Evolutionary conservation across 2,113 vertebrate species (phyloP).

Genomic region (Heptranchias perlo): DNA sequence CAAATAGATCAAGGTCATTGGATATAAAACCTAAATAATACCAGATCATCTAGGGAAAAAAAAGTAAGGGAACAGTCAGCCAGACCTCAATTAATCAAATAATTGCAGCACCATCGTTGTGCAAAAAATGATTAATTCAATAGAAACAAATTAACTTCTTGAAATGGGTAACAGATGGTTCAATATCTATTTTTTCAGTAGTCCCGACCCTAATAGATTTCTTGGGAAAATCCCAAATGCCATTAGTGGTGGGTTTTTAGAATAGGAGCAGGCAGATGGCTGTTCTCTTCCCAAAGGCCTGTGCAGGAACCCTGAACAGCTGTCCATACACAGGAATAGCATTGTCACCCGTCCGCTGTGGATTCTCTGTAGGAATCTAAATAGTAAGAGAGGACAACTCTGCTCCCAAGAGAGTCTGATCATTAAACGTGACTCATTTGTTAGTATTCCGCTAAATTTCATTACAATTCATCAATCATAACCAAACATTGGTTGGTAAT

Average conservation of each 20-base stretch:
- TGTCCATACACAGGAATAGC: constrained; percentile 20
- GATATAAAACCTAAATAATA: not conserved
- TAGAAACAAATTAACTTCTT: constrained; percentile 33
- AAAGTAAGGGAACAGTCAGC: not conserved
- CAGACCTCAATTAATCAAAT: not conserved
- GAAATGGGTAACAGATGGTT: constrained; percentile 36
- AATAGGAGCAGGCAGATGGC: constrained; percentile 18
- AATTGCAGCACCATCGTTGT: not conserved
- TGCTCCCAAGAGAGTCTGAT: constrained; percentile 2
- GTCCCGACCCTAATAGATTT: constrained; percentile 22
- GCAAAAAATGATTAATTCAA: constrained; percentile 5
- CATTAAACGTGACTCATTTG: not conserved
- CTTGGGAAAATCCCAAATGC: constrained; percentile 34
- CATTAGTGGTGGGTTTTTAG: constrained; percentile 13
- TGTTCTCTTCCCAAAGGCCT: not conserved
- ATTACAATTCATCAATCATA: constrained; percentile 1
- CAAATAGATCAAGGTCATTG: not conserved
- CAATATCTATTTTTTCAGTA: constrained; percentile 11
- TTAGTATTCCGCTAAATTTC: not conserved
- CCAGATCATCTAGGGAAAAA: not conserved
- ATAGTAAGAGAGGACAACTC: constrained; percentile 14
- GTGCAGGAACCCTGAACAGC: not conserved
- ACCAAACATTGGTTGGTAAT: constrained; percentile 1
- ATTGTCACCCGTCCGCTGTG: constrained; percentile 2
- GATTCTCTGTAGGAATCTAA: not conserved